These are phyloP conservation scores for Sphyrna mokarran DNA, from an alignment of 2,113 vertebrate genomes.

Conservation along the genomic window DNA sequence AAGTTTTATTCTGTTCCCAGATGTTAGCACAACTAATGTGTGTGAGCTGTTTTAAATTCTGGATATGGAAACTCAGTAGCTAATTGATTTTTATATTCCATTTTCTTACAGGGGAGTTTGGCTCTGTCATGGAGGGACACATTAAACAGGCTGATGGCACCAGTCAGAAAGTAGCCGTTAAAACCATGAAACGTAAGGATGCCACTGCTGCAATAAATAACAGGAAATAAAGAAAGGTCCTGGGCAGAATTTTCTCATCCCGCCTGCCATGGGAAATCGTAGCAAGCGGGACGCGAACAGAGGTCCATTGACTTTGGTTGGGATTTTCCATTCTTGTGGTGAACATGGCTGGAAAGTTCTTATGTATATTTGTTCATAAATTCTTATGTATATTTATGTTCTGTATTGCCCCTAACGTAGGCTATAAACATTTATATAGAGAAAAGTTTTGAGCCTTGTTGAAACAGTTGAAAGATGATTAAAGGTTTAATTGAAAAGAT, in stretches of 20 bases:
- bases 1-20: neutral
- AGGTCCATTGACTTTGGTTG: too few relatives aligned
- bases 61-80: neutral
- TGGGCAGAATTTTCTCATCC: too few relatives aligned
- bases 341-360: too few relatives aligned
- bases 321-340: too few relatives aligned
- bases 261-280: too few relatives aligned
- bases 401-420: neutral
- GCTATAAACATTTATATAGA: neutral
- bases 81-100: constrained; percentile 36
- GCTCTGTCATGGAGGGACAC: constrained; percentile 86
- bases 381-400: too few relatives aligned
- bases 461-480: too few relatives aligned
- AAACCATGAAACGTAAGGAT: constrained; percentile 95
- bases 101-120: constrained; percentile 77
- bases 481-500: neutral
- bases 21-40: neutral
- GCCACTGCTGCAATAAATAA: neutral
- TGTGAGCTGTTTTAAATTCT: neutral
- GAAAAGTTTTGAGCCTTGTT: neutral
- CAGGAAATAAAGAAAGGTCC: neutral
- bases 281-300: too few relatives aligned
- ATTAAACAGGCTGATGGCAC: constrained; percentile 64
- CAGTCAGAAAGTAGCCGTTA: constrained; percentile 86
- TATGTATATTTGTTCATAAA: too few relatives aligned